Conservation (phyloP, 2,888 invertebrate genomes). For the Hyles lineata region DNA sequence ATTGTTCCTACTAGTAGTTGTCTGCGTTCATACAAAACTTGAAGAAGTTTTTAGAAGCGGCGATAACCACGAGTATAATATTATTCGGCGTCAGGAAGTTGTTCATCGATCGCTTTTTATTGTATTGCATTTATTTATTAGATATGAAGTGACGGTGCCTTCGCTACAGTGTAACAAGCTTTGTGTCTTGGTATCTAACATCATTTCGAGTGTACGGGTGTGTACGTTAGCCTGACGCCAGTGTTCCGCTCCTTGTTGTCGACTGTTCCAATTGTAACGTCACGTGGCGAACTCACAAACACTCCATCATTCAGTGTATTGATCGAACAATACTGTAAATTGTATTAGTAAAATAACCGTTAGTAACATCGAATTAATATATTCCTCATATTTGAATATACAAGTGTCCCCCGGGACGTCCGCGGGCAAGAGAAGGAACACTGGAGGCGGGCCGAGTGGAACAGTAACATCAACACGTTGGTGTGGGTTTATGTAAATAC, state of each 20-base stretch:
- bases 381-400: too few species aligned
- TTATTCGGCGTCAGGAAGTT: neutral
- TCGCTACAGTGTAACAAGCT: slow-evolving; percentile 32
- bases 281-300: neutral
- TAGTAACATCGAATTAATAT: too few species aligned
- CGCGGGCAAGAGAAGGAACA: neutral
- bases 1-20: slow-evolving; percentile 20
- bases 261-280: too few species aligned
- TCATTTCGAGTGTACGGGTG: neutral
- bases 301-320: too few species aligned
- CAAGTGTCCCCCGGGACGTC: too few species aligned
- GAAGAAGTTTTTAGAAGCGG: neutral
- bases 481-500: slow-evolving; percentile 67
- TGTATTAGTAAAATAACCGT: too few species aligned
- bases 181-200: slow-evolving; percentile 28
- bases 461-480: slow-evolving; percentile 22
- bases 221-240: neutral
- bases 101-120: slow-evolving; percentile 4
- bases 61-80: neutral
- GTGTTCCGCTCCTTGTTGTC: neutral
- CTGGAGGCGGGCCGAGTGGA: neutral
- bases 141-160: neutral
- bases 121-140: slow-evolving; percentile 21
- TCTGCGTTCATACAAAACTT: slow-evolving; percentile 5
- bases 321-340: too few species aligned